Percentiles rank a stretch among this genome's conserved stretches.
These are phyloP conservation scores for Carpatolechia fugitivella DNA, from an alignment of 2,888 invertebrate species.

Conservation along the genomic window DNA sequence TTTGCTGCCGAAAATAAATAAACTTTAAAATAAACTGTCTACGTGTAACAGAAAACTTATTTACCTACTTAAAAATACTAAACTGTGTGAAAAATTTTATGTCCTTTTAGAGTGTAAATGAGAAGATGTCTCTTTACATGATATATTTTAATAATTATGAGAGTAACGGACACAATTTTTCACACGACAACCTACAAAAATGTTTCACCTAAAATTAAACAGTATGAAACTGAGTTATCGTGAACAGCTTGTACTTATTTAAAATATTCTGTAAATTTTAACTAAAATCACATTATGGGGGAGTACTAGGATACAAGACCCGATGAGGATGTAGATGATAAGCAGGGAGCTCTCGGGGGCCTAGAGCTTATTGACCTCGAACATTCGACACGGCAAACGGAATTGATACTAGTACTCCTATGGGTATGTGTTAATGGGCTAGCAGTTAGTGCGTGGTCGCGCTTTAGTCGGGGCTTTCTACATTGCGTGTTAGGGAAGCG, in stretches of 20 bases:
- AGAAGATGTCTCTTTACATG: no score
- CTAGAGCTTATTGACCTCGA: constrained; percentile 29
- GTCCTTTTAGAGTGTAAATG: not conserved
- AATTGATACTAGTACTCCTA: constrained; percentile 14
- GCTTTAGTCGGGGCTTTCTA: constrained; percentile 48
- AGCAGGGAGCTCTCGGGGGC: constrained; percentile 62
- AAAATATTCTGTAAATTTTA: constrained; percentile 46
- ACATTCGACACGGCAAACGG: not conserved
- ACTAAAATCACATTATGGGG: constrained; percentile 71
- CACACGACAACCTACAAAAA: not conserved
- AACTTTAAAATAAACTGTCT: not conserved
- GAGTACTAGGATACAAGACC: constrained; percentile 41
- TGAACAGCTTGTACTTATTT: constrained; percentile 66
- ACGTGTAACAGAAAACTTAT: constrained; percentile 17
- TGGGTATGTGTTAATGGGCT: constrained; percentile 36
- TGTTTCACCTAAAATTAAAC: constrained; percentile 26
- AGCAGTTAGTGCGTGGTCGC: constrained; percentile 71
- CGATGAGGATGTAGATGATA: constrained; percentile 30
- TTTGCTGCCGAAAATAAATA: constrained; percentile 18
- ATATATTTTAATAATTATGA: no score
- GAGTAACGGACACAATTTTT: not conserved
- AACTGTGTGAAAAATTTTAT: not conserved
- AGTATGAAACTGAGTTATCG: constrained; percentile 29
- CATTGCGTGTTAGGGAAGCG: constrained; percentile 27
- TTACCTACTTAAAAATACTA: constrained; percentile 22